A percentile compares a stretch with the other conserved stretches of the same genome.
phyloP scores from a whole-genome alignment of 2,888 invertebrate genomes.

The Tricholauxania praeusta region DNA sequence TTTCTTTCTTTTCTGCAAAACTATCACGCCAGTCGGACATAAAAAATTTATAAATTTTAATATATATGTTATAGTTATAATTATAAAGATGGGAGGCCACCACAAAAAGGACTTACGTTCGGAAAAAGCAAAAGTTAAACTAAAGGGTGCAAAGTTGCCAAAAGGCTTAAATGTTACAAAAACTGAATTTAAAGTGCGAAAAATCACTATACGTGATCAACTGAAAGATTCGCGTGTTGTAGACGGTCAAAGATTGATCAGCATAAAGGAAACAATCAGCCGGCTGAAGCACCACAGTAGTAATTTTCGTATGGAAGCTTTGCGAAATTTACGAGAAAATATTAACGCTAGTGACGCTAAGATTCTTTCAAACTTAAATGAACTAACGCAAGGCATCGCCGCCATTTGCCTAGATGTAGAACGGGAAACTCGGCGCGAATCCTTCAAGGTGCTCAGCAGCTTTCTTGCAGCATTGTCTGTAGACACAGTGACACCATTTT shows the following conservation, averaged over 20 bases:
- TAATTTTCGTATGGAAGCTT: constrained; percentile 63
- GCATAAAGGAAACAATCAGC: constrained; percentile 64
- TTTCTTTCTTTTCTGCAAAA: too few relatives aligned
- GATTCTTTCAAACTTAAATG: constrained; percentile 72
- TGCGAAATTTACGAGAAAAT: constrained; percentile 60
- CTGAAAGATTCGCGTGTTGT: constrained; percentile 49
- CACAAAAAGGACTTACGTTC: constrained; percentile 83
- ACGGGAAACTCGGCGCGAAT: constrained; percentile 69
- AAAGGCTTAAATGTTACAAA: constrained; percentile 92
- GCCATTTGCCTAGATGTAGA: constrained; percentile 81
- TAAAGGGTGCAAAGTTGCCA: constrained; percentile 84
- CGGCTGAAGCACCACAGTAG: constrained; percentile 70
- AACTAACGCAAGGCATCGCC: constrained; percentile 77
- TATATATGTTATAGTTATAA: not conserved
- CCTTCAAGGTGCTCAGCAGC: constrained; percentile 68
- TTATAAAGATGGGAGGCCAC: constrained; percentile 61
- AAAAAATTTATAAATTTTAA: too few relatives aligned
- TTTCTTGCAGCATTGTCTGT: constrained; percentile 53
- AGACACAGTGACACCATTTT: constrained; percentile 73
- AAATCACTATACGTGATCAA: constrained; percentile 86
- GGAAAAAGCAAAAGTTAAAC: constrained; percentile 90
- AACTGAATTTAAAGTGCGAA: constrained; percentile 88
- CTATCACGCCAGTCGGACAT: too few relatives aligned
- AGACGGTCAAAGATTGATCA: constrained; percentile 51
- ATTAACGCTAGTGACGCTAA: constrained; percentile 68